A percentile compares a stretch with the other conserved stretches of the same genome.
phyloP scores from a whole-genome alignment of 1,140 invertebrate species.

The Panagrolaimus sp. region DNA sequence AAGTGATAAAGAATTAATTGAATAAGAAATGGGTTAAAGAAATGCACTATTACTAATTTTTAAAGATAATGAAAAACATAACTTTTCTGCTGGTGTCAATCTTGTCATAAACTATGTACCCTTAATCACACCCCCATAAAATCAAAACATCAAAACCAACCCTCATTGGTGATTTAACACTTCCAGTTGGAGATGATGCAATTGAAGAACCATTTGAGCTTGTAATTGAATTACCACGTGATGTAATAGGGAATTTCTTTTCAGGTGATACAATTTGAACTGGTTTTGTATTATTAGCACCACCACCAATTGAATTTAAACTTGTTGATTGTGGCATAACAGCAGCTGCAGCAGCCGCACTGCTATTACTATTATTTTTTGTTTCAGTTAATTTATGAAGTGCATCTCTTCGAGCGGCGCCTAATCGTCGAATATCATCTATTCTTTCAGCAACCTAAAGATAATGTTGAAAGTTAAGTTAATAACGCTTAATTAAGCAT shows the following conservation, averaged over 20 bases:
- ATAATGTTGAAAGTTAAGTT: not conserved
- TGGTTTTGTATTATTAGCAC: constrained; percentile 60
- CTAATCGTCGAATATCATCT: constrained; percentile 86
- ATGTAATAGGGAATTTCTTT: constrained; percentile 57
- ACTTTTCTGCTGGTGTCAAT: no score
- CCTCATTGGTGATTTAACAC: not conserved
- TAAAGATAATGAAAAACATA: no score
- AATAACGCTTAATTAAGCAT: not conserved
- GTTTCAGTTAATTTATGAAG: constrained; percentile 55
- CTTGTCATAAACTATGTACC: no score
- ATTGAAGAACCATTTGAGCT: not conserved
- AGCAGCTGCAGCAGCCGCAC: no score
- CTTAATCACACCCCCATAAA: not conserved
- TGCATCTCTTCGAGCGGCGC: constrained; percentile 71
- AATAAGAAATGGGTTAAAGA: no score
- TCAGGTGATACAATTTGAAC: constrained; percentile 75
- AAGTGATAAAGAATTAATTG: no score
- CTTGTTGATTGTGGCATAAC: not conserved
- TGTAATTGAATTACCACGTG: not conserved
- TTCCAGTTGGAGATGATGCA: not conserved
- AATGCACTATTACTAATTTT: no score
- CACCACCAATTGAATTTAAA: no score
- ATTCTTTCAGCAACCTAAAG: constrained; percentile 78
- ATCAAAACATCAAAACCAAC: not conserved
- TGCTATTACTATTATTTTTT: no score